phyloP scores from a whole-genome alignment of 2,113 vertebrate genomes.

The Zeus faber region DNA sequence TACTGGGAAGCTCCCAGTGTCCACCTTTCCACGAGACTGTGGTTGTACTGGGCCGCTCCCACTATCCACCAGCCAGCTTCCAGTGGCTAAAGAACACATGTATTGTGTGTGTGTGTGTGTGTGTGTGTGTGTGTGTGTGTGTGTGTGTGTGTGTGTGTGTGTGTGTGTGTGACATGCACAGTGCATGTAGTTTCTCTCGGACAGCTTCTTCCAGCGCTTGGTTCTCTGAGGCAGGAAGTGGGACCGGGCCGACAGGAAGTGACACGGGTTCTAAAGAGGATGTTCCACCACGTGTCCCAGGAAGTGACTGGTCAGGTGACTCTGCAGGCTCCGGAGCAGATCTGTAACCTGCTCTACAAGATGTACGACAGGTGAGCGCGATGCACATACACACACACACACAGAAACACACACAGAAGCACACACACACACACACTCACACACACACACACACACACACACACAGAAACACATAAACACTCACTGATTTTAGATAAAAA shows the following conservation, averaged over 20 bases:
- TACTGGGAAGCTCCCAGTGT: no score
- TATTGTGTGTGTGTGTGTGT: constrained; percentile 24
- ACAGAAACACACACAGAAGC: neutral
- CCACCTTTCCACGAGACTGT: no score
- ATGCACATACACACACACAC: neutral
- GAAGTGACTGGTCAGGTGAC: constrained; percentile 59
- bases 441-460: neutral
- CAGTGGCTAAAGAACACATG: no score
- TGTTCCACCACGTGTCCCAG: constrained; percentile 67
- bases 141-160: constrained; percentile 5
- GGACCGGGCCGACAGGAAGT: constrained; percentile 60
- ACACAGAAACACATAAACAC: no score
- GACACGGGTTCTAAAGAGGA: constrained; percentile 54
- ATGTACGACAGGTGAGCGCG: constrained; percentile 78
- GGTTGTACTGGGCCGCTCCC: no score
- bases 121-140: constrained; percentile 8
- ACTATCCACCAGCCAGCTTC: no score
- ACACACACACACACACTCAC: neutral
- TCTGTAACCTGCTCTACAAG: constrained; percentile 63
- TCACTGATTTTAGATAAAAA: no score
- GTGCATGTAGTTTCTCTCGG: constrained; percentile 72
- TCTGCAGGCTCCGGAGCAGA: constrained; percentile 55
- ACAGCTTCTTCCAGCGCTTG: constrained; percentile 60
- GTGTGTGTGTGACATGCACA: constrained; percentile 36
- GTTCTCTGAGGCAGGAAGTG: constrained; percentile 15